Conservation (phyloP, 2,797 vertebrate genomes). For the Bradypodion pumilum region DNA sequence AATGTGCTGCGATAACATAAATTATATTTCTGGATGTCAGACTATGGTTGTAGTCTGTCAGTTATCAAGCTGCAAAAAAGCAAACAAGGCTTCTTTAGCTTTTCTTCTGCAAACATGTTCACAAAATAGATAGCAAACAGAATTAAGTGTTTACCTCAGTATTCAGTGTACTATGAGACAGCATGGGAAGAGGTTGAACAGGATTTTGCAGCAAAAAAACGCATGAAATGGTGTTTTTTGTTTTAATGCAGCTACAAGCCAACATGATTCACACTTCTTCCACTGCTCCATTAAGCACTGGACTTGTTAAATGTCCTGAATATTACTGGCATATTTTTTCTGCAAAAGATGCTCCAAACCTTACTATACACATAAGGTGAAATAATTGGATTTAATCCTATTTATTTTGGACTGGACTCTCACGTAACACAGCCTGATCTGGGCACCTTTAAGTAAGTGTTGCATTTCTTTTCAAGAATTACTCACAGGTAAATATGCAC, state of each 20-base stretch:
- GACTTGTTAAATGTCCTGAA: background rate
- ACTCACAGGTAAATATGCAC: background rate
- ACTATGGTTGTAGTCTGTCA: background rate
- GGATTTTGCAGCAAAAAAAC: slow-evolving; percentile 5
- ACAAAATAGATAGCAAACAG: background rate
- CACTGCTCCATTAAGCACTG: background rate
- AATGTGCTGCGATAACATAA: background rate
- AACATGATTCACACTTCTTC: background rate
- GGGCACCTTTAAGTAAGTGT: background rate
- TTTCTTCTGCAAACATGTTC: background rate
- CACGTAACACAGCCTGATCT: background rate
- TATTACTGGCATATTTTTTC: background rate
- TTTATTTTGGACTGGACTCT: background rate
- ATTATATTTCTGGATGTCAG: background rate
- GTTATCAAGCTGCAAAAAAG: background rate
- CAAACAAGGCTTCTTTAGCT: background rate
- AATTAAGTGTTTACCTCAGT: background rate
- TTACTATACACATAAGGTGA: background rate
- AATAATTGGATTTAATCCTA: slow-evolving; percentile 1
- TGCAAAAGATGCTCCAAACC: background rate
- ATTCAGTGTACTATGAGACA: background rate
- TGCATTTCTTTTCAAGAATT: background rate
- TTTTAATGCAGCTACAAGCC: background rate
- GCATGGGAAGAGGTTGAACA: background rate
- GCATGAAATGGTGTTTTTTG: background rate